Evolutionary conservation across 2,888 invertebrate genomes (phyloP).

Genomic region (Tenthredo distinguenda): DNA sequence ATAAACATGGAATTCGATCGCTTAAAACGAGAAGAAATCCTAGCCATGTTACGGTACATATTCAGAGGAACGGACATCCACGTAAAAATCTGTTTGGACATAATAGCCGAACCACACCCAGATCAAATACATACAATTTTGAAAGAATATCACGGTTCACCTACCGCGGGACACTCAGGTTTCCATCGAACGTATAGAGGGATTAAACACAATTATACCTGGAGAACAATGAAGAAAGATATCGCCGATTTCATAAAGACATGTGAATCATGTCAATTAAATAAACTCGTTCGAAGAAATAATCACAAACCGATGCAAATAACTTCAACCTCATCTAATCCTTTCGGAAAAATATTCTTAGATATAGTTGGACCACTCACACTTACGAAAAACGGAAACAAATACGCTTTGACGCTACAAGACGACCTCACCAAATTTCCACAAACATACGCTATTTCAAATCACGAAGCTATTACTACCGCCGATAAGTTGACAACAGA

Average conservation of each 20-base stretch:
- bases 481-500: slow-evolving; percentile 62
- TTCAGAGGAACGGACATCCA: slow-evolving; percentile 40
- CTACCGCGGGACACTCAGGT: slow-evolving; percentile 57
- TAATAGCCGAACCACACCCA: slow-evolving; percentile 1
- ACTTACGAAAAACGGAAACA: slow-evolving; percentile 65
- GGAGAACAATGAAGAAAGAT: slow-evolving; percentile 61
- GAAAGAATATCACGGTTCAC: slow-evolving; percentile 53
- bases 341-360: slow-evolving; percentile 65
- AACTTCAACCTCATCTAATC: slow-evolving; percentile 63
- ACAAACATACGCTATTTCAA: slow-evolving; percentile 66
- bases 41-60: slow-evolving; percentile 48
- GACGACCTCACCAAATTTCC: slow-evolving; percentile 72
- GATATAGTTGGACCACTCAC: slow-evolving; percentile 71
- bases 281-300: slow-evolving; percentile 63
- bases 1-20: slow-evolving; percentile 38
- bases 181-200: slow-evolving; percentile 58
- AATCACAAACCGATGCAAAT: slow-evolving; percentile 67
- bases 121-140: slow-evolving; percentile 50
- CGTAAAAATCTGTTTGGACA: slow-evolving; percentile 39
- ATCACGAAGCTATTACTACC: slow-evolving; percentile 69
- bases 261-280: slow-evolving; percentile 69
- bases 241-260: slow-evolving; percentile 60
- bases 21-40: slow-evolving; percentile 50
- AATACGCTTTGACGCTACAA: slow-evolving; percentile 71
- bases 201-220: slow-evolving; percentile 60